Evolutionary conservation across 2,797 vertebrate genomes (phyloP), one percentile per base, ranked within the genome.

Genomic region (Scomberomorus guttatus): DNA sequence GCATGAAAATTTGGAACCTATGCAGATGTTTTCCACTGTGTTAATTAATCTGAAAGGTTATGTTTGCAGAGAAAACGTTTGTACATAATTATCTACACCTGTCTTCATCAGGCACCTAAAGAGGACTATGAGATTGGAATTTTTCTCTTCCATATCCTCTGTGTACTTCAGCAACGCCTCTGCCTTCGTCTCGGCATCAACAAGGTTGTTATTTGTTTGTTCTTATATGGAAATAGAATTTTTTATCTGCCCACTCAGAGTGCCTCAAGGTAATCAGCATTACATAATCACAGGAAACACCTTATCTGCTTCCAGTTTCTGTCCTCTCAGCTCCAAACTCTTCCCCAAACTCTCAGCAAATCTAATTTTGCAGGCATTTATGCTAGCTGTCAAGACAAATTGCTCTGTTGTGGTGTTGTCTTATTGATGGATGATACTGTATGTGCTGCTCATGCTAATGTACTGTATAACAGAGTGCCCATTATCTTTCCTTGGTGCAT

Each of bases 131-230:
- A 24, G 9, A 51, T 0, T 51, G 14, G 9, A 27, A 29, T n/a
- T 51, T 81, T 95, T 94, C 68, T 94, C 93, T 32, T 80, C 89
- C 56, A 94, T 87, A 2, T 95, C 94, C 65, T 89, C 89, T 87
- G 55, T 39, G n/a, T 10, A 51, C 73, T 95, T 93, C 77, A 92
- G 93, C 55, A 95, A 96, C 73, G 95, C 85, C 79, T 84, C 93
- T 29, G 92, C 92, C 55, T 96, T 82, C 57, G 89, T 93, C 63
- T 96, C 94, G 29, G 90, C 92, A 44, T 95, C 96, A 77, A 72
- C 86, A 10, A 96, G 87, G 56, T 89, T 96, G 95, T 78, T 94
- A 93, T 87, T 97, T 96, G 75, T 97, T 87, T 76, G 34, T 79
- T 83, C 77, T 72, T 37, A 52, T 74, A 67, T 74, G 72, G 52